Evolutionary conservation across 1,140 invertebrate genomes (phyloP), one percentile per base, ranked within the genome.

Genomic region (Camponotus pennsylvanicus): DNA sequence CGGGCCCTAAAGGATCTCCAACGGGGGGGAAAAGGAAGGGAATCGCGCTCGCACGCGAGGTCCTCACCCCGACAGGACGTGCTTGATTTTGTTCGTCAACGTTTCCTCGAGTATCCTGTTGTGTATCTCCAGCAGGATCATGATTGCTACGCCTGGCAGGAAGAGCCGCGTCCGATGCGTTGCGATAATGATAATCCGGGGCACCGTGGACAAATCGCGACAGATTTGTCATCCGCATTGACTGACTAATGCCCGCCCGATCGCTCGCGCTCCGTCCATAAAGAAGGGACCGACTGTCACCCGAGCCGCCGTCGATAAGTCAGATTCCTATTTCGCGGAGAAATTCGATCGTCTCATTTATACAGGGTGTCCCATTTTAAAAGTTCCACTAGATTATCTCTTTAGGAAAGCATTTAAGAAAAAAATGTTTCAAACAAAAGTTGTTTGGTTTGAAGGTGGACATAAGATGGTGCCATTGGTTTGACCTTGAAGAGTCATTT

Each of bases 91-190:
- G 87, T 98, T 96, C 92, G 97, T 97, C 93, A 99, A 96, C 59
- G 98, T 98, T 96, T 99, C 99, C 96, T 99, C 98, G 90, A 99
- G 97, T 95, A 99, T 99, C 95, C 98, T 97, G 96, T 99, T 99
- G 96, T 99, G 99, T 96, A 99, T 99, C 97, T 99, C 99, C 92
- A 99, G 96, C 95, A 99, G 97, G 97, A 99, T 99, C 99, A 99
- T 99, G 96, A 95, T 97, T 95, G 88, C 85, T 61, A 55, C 37
- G 49, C 21, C 32, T 59, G 55, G 67, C 18, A 61, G 27, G 66
- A 45, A 32, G 34, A 57, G 21, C 18, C 64, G 18, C 57, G 69
- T 59, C 40, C 11, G 67, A 45, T 61, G 40, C 63, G 63, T 57
- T 37, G 45, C 45, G 77, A 80, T 79, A 69, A 79, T n/a, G 63